Conservation (phyloP, 2,888 invertebrate species). For the Coelopa pilipes region DNA sequence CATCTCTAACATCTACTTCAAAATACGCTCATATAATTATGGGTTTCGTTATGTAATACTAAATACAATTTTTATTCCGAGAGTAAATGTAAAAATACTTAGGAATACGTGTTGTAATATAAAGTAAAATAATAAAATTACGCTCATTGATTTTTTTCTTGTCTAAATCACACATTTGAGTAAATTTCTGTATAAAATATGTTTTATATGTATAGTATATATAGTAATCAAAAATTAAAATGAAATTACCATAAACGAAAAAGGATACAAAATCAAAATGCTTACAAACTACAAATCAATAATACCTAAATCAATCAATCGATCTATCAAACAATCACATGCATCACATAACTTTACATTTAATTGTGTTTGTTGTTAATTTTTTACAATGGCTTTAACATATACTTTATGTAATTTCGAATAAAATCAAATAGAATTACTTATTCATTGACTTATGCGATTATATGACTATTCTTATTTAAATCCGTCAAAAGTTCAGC, state of each 20-base stretch:
- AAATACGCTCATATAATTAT: neutral
- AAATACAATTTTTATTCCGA: conserved; percentile 1
- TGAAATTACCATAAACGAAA: conserved; percentile 20
- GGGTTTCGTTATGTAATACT: conserved; percentile 5
- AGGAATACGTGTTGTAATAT: conserved; percentile 33
- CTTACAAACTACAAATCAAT: conserved; percentile 7
- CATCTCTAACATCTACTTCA: too few species aligned
- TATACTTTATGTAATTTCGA: conserved; percentile 43
- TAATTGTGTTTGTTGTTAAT: conserved; percentile 33
- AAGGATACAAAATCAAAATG: conserved; percentile 9
- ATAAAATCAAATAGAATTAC: conserved; percentile 38
- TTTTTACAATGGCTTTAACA: conserved; percentile 41
- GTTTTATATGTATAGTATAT: conserved; percentile 19
- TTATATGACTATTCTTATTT: conserved; percentile 66
- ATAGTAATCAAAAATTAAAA: neutral
- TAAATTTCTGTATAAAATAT: conserved; percentile 34
- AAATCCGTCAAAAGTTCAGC: conserved; percentile 65
- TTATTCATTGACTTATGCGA: conserved; percentile 57
- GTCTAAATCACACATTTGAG: conserved; percentile 43
- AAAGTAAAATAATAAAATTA: conserved; percentile 35
- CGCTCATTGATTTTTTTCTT: conserved; percentile 29
- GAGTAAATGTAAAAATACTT: conserved; percentile 6
- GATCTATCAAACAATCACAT: conserved; percentile 18
- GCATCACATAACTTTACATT: conserved; percentile 3
- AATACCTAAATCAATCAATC: conserved; percentile 6